Conservation (phyloP, 2,888 invertebrate genomes). For the Dendrolimus pini region DNA sequence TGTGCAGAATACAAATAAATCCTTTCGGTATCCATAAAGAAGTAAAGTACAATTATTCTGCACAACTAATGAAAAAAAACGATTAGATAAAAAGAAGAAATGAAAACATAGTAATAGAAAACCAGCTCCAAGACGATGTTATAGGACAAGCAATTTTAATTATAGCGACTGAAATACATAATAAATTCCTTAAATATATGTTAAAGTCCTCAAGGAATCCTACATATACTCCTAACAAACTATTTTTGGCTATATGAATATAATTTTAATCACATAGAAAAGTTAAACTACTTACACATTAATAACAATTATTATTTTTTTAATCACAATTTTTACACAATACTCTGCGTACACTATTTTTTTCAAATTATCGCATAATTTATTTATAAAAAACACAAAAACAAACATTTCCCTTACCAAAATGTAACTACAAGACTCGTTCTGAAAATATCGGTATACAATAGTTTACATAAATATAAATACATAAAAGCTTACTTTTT, state of each 20-base stretch:
- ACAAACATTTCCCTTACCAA: neutral
- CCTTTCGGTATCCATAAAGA: too few relatives aligned
- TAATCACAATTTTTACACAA: neutral
- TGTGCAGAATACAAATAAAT: too few relatives aligned
- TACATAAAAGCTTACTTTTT: constrained; percentile 53
- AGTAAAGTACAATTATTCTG: too few relatives aligned
- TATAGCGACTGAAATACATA: too few relatives aligned
- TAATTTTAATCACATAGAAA: neutral
- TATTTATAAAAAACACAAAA: neutral
- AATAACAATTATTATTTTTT: neutral
- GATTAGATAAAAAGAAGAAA: too few relatives aligned
- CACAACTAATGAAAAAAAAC: too few relatives aligned
- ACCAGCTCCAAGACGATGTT: too few relatives aligned
- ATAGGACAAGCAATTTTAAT: too few relatives aligned
- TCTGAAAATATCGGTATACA: constrained; percentile 18
- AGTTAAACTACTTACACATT: neutral
- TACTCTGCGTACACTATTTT: neutral
- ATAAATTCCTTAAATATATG: too few relatives aligned
- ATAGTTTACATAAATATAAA: neutral
- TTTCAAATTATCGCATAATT: neutral
- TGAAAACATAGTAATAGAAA: too few relatives aligned
- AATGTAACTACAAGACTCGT: neutral
- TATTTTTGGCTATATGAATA: neutral
- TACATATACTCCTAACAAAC: neutral
- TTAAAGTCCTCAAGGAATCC: too few relatives aligned